Conservation (phyloP, 1,140 invertebrate species). For the Bombus balteatus region DNA sequence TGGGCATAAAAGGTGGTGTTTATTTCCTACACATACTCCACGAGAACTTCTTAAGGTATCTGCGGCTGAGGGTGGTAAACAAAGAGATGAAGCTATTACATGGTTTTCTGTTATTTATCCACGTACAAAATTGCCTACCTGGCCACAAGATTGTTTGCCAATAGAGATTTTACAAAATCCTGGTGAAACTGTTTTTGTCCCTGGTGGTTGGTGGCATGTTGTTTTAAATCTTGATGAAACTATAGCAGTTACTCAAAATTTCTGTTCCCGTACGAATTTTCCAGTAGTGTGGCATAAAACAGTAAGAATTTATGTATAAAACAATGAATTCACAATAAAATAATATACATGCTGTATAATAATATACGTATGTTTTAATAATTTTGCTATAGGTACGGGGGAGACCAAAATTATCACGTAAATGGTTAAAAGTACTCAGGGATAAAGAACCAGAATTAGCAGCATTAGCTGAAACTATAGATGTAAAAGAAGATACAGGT, state of each 20-base stretch:
- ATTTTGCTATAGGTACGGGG: conserved; percentile 85
- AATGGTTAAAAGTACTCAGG: conserved; percentile 83
- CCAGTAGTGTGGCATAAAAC: conserved; percentile 99
- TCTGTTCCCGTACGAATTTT: conserved; percentile 97
- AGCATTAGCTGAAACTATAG: conserved; percentile 92
- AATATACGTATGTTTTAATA: not conserved
- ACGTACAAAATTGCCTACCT: conserved; percentile 93
- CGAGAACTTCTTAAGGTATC: conserved; percentile 97
- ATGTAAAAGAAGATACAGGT: conserved; percentile 93
- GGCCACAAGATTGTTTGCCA: conserved; percentile 96
- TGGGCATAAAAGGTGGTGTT: conserved; percentile 99
- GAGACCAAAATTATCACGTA: conserved; percentile 94
- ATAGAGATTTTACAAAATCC: conserved; percentile 98
- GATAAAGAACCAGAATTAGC: conserved; percentile 92
- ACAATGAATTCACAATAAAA: not conserved
- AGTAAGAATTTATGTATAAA: conserved; percentile 79
- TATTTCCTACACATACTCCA: conserved; percentile 98
- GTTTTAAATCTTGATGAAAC: conserved; percentile 98
- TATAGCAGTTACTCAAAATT: conserved; percentile 99
- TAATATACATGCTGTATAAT: not conserved
- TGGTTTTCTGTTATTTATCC: conserved; percentile 99
- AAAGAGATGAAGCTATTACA: conserved; percentile 98
- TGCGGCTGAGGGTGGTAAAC: conserved; percentile 94
- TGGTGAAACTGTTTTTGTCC: conserved; percentile 99
- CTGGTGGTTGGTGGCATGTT: conserved; percentile 99